Evolutionary conservation across 2,797 vertebrate genomes (phyloP).

Genomic region (Halcyon badia): DNA sequence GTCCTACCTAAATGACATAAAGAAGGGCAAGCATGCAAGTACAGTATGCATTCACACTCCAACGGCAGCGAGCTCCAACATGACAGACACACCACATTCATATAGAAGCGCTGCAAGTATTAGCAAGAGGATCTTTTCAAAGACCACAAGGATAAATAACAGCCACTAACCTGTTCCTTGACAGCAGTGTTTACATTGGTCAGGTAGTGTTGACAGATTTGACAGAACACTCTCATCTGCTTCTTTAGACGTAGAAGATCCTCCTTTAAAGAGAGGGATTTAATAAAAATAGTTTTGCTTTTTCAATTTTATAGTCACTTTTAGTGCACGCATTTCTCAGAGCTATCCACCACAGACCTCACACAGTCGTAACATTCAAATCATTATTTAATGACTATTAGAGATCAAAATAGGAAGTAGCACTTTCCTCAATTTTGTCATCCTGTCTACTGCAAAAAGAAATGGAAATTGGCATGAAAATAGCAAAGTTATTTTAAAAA

Average conservation of each 20-base stretch:
- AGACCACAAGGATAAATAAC: background rate
- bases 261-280: conserved; percentile 84
- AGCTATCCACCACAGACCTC: background rate
- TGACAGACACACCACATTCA: background rate
- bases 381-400: background rate
- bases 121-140: background rate
- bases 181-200: conserved; percentile 98
- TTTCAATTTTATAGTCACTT: background rate
- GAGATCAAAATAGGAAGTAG: background rate
- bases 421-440: background rate
- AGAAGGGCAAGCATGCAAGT: background rate
- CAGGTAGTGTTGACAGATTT: conserved; percentile 99
- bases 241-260: conserved; percentile 95
- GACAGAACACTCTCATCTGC: conserved; percentile 98
- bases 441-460: background rate
- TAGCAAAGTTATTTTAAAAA: accelerated
- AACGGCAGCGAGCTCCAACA: background rate
- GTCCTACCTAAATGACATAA: background rate
- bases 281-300: background rate
- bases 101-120: background rate
- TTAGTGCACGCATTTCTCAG: background rate
- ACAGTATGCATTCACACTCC: background rate
- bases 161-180: conserved; percentile 93
- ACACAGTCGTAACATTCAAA: background rate
- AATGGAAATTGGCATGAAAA: background rate